Evolutionary conservation across 2,888 invertebrate species (phyloP), one percentile per base, ranked within the genome.

Genomic region (Dicycla oo): DNA sequence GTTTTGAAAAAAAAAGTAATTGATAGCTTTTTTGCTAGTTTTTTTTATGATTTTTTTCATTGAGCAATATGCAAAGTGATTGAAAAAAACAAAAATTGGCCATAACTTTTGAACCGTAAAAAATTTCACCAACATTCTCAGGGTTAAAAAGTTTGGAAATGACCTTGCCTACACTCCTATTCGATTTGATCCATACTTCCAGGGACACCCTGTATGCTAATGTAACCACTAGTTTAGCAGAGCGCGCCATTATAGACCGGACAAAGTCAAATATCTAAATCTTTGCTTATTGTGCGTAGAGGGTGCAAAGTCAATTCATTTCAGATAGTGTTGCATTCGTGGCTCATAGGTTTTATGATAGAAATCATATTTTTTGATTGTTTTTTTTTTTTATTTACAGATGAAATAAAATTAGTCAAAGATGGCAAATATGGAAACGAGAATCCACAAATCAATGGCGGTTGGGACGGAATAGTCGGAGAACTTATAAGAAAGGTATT

Each of bases 401-500:
- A 98, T 96, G 98, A 98, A 92, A 95, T 99, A 80, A 97, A 97
- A 78, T 95, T 98, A 81, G 99, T 99, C 23, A 98, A 97, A 89
- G 99, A 99, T 93, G 97, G 97, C 43, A 97, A 97, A 91, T 99
- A 99, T 91, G 99, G 99, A 5, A 97, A 97, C 30, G 98, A 98
- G 93, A 98, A 98, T 92, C 97, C 97, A 18, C 97, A 97, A 79
- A 97, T 97, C 3, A 97, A 97, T 79, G 98, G 98, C 7, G 98
- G 98, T 43, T 99, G 99, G 99, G 98, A 99, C 90, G 99, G 99
- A 64, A 98, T 98, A 97, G 97, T 99, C 66, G 99, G 99, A 61
- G 98, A 99, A 94, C 96, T 99, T 81, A 97, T 98, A 57, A 96
- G 98, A 89, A 97, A 98, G 96, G 98, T 98, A 96, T 66, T 65